Base-by-base conservation (phyloP, 2,888 invertebrate species). In the Thalpophila matura region DNA sequence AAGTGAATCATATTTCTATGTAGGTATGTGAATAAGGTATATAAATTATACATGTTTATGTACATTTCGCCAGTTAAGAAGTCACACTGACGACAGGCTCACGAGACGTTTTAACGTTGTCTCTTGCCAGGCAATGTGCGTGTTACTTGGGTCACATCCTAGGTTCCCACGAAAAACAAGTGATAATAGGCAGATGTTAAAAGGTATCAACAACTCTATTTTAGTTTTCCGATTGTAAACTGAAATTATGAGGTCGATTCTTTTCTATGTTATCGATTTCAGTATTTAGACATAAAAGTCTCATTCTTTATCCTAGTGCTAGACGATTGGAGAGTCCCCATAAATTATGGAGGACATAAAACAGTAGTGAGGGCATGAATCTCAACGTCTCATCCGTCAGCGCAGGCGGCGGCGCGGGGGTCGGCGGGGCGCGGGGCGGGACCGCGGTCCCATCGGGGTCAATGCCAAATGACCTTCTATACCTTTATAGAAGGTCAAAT, bases 291-390 rank as follows among this genome's bases (percentile, higher is more conserved):
- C 29, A 47, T 22, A 37, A 40, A 38, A 16, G n/a, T 53, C n/a
- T 40, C 10, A 40, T 49, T 56, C 37, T 26, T 33, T 29, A 16
- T 18, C 43, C 46, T 61, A 70, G 47, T 55, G 45, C 12, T 29
- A 59, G 59, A 46, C 50, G 55, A 65, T 70, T 40, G 55, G 45
- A 62, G 50, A 59, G 18, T 56, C 33, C 14, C 50, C 42, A 75
- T 75, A 72, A 74, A 62, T 60, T 57, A 67, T 57, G 31, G 40
- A 37, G 29, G 59, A 71, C 61, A 75, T 75, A 71, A 67, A 72
- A 51, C 40, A 46, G 72, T 71, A 75, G 58, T 67, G 59, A 62
- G 55, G 43, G 43, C 67, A 74, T 75, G 56, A 72, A 74, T 75
- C 62, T 72, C 67, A 75, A 76, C 72, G 59, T 59, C 45, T 65